Evolutionary conservation across 2,113 vertebrate genomes (phyloP), one percentile per base, ranked within the genome.

Genomic region (Nansenia antarctica): DNA sequence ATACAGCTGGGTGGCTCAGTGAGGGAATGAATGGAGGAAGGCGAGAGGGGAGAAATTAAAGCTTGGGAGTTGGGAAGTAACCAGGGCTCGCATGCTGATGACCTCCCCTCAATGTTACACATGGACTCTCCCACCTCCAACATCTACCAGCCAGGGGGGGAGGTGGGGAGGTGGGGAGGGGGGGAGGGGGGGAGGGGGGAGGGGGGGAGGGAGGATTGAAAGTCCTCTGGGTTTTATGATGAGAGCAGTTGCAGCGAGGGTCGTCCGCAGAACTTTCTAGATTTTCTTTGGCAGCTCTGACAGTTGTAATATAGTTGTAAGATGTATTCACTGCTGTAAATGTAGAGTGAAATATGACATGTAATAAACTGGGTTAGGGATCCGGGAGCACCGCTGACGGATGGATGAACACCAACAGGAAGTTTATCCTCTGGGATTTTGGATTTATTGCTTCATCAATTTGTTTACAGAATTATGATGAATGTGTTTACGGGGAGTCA

Each of bases 61-160:
- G 89, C 83, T 88, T 59, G 47, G 88, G 88, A 88, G 87, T 90
- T 90, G 91, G 35, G 37, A 85, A 91, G 92, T 91, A 88, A 35
- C 84, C 86, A 84, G 79, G 67, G 87, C 76, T 82, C 92, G 93
- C 89, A 94, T 94, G 92, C 90, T 93, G 90, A 94, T 94, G 91
- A 93, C 90, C 81, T 88, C 54, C 82, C 86, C 91, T 94, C 91
- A 94, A 94, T 93, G 84, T 90, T 80, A 82, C 87, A n/a, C 86
- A 91, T 94, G 92, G 89, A 92, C 86, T 92, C 86, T 52, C 49
- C 69, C 82, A 82, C 81, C 84, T 91, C 81, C 88, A 83, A 62
- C 87, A 80, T 88, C 89, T 90, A 90, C 87, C 85, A 87, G 87
- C 87, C 90, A 87, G 88, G 82, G 9, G 49, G 49, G n/a, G 30